Conservation (phyloP, 30 jellyfish, hydroid and myxozoan genomes). For the Calvadosia cruxmelitensis region DNA sequence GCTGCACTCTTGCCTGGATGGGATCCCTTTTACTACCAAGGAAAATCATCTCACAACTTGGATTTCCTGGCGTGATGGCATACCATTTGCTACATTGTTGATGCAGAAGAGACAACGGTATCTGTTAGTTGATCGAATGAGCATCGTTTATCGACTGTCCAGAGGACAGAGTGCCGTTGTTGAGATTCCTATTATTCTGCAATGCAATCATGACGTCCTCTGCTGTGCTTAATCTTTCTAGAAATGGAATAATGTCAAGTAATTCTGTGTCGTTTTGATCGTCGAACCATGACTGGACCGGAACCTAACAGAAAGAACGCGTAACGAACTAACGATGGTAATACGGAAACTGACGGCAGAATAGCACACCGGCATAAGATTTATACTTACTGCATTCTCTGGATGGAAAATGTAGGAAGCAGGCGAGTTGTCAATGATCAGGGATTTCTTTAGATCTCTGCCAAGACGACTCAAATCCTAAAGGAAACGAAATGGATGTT, state of each 20-base stretch:
- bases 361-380: background rate
- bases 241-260: constrained; percentile 67
- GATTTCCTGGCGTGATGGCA: too few species aligned
- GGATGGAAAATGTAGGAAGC: constrained; percentile 95
- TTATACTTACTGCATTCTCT: constrained; percentile 94
- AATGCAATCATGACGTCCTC: constrained; percentile 72
- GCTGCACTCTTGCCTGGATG: too few species aligned
- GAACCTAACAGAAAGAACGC: constrained; percentile 37
- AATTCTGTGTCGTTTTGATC: constrained; percentile 75
- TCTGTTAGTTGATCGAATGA: background rate
- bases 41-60: too few species aligned
- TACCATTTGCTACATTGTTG: too few species aligned
- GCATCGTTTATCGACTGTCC: too few species aligned
- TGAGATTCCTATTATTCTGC: constrained; percentile 59
- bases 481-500: too few species aligned
- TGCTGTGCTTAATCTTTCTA: constrained; percentile 53
- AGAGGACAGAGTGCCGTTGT: background rate
- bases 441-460: constrained; percentile 51
- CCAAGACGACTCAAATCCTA: constrained; percentile 93
- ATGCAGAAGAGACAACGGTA: too few species aligned
- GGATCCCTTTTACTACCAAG: too few species aligned
- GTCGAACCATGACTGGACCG: constrained; percentile 93
- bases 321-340: background rate
- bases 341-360: background rate
- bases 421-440: constrained; percentile 88